A percentile compares a stretch with the other conserved stretches of the same genome.
Evolutionary conservation across 2,888 invertebrate genomes (phyloP).

Genomic region (Agrotis segetum): DNA sequence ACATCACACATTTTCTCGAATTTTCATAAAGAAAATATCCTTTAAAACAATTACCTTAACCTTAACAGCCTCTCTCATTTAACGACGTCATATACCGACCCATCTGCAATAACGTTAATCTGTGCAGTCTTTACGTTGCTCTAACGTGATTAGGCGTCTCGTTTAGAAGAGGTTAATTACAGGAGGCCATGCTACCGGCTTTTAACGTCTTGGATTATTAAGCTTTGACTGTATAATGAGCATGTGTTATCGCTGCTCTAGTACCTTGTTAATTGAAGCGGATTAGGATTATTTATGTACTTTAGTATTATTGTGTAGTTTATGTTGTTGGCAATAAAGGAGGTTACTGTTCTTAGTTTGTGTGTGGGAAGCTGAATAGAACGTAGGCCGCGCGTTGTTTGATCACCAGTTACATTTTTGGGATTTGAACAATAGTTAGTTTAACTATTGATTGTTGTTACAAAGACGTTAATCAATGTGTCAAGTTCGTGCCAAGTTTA

Average conservation of each 20-base stretch:
- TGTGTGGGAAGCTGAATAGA: neutral
- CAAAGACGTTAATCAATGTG: no score
- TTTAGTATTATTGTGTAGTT: neutral
- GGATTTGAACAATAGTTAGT: neutral
- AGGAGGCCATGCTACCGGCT: constrained; percentile 64
- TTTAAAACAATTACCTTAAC: neutral
- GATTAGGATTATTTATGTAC: constrained; percentile 40
- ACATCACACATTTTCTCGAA: neutral
- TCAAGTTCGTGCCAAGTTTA: no score
- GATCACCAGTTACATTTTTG: no score
- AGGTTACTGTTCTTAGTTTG: neutral
- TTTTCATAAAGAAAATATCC: neutral
- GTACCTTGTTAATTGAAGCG: constrained; percentile 51
- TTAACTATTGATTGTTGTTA: no score
- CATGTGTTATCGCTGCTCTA: constrained; percentile 55
- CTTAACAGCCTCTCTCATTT: constrained; percentile 15
- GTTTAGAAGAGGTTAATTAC: constrained; percentile 74
- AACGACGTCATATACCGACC: constrained; percentile 36
- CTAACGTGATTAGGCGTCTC: constrained; percentile 69
- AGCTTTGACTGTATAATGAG: constrained; percentile 66
- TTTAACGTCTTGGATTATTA: constrained; percentile 65
- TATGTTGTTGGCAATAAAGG: neutral
- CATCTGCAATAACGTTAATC: constrained; percentile 59
- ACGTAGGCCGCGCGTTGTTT: no score
- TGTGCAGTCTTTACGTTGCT: constrained; percentile 60